Percentiles rank a stretch among this genome's conserved stretches.
These are phyloP conservation scores for Phaonia tiefii DNA, from an alignment of 2,888 invertebrate species.

Conservation along the genomic window DNA sequence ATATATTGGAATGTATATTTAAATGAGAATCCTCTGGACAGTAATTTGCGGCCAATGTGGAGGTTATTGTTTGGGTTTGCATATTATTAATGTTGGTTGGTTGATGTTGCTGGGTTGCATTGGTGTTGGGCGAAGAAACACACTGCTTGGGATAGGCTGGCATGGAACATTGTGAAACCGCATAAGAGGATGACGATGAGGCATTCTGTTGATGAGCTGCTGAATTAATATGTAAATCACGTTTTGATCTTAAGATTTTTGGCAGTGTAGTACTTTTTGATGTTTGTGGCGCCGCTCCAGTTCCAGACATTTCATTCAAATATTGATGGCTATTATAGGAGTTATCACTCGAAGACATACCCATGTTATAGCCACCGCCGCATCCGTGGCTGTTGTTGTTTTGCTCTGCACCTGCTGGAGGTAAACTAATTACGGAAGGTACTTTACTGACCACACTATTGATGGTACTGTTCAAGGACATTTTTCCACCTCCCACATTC, in stretches of 20 bases:
- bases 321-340: constrained; percentile 28
- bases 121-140: constrained; percentile 24
- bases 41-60: constrained; percentile 67
- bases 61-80: constrained; percentile 64
- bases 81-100: constrained; percentile 58
- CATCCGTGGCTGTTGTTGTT: constrained; percentile 54
- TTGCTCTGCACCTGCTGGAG: constrained; percentile 69
- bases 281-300: constrained; percentile 1
- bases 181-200: constrained; percentile 51
- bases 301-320: constrained; percentile 24
- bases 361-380: constrained; percentile 33
- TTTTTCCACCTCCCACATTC: constrained; percentile 78
- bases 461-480: constrained; percentile 79
- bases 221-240: constrained; percentile 61
- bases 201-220: constrained; percentile 1
- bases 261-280: constrained; percentile 77
- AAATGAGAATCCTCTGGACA: constrained; percentile 68
- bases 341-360: not conserved
- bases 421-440: constrained; percentile 80
- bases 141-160: constrained; percentile 74
- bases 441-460: constrained; percentile 80
- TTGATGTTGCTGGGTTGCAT: constrained; percentile 54
- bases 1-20: constrained; percentile 40
- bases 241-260: constrained; percentile 76
- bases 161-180: constrained; percentile 75